A percentile compares a stretch with the other conserved stretches of the same genome.
Evolutionary conservation across 2,888 invertebrate species (phyloP).

Genomic region (Noctua janthe): DNA sequence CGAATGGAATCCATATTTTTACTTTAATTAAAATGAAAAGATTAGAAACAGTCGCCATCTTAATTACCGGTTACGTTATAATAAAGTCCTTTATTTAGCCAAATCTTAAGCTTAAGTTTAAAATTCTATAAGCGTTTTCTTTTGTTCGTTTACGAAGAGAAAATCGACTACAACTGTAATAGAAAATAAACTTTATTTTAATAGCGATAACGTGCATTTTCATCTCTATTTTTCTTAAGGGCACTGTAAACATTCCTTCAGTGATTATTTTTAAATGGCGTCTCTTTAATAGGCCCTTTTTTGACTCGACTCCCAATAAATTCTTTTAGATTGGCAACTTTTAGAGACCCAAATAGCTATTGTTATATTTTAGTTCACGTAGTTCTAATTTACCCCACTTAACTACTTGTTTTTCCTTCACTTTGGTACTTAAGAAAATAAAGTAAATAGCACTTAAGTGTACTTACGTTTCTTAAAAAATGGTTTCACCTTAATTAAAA

Average conservation of each 20-base stretch:
- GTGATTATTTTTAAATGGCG: conserved; percentile 56
- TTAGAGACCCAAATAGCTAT: conserved; percentile 8
- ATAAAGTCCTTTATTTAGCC: conserved; percentile 59
- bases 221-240: not conserved
- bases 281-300: conserved; percentile 37
- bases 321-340: conserved; percentile 39
- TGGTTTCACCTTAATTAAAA: not conserved
- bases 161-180: conserved; percentile 2
- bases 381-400: conserved; percentile 13
- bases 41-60: conserved; percentile 49
- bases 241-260: conserved; percentile 29
- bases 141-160: conserved; percentile 57
- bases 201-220: conserved; percentile 12
- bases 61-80: conserved; percentile 56
- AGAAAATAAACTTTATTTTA: conserved; percentile 34
- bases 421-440: not conserved
- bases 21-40: conserved; percentile 35
- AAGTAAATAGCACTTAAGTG: conserved; percentile 10
- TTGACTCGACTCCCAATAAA: conserved; percentile 36
- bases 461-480: conserved; percentile 9
- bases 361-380: conserved; percentile 5
- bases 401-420: not conserved
- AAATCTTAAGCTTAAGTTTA: conserved; percentile 52
- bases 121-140: conserved; percentile 61
- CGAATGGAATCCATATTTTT: conserved; percentile 27